Conservation (phyloP, 2,888 invertebrate species). For the Acanthococcus lagerstroemiae region DNA sequence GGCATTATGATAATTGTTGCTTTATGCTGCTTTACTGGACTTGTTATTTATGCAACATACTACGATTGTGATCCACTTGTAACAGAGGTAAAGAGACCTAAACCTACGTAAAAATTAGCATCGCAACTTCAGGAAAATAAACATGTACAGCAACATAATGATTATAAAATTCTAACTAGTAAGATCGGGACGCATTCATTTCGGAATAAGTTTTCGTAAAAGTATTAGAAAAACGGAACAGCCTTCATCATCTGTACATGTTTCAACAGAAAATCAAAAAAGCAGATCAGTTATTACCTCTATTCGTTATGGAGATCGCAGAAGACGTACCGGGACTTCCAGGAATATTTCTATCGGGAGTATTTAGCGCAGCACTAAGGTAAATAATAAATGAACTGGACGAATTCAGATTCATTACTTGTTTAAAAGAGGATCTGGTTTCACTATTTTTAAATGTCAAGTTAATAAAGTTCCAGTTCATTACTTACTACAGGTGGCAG, state of each 20-base stretch:
- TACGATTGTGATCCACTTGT: slow-evolving; percentile 75
- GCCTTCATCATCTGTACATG: too few species aligned
- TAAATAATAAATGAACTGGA: slow-evolving; percentile 41
- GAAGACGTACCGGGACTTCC: slow-evolving; percentile 64
- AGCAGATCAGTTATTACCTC: slow-evolving; percentile 65
- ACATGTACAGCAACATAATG: too few species aligned
- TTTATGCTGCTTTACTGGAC: slow-evolving; percentile 72
- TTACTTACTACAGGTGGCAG: too few species aligned
- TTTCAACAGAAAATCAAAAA: slow-evolving; percentile 48
- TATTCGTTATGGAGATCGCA: slow-evolving; percentile 71
- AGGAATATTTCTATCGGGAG: slow-evolving; percentile 74
- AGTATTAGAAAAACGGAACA: neutral
- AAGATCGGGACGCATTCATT: too few species aligned
- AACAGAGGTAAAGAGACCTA: slow-evolving; percentile 46
- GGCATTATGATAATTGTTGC: slow-evolving; percentile 65
- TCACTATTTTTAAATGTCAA: too few species aligned
- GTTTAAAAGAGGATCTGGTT: too few species aligned
- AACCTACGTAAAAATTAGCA: neutral
- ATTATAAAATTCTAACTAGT: too few species aligned
- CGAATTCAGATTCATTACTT: too few species aligned
- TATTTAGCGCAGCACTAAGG: slow-evolving; percentile 81
- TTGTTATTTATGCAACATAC: slow-evolving; percentile 78
- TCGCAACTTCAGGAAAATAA: neutral
- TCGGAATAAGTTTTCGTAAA: too few species aligned
- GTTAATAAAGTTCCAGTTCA: too few species aligned